Evolutionary conservation across 2,888 invertebrate genomes (phyloP).

Genomic region (Oligia strigilis): DNA sequence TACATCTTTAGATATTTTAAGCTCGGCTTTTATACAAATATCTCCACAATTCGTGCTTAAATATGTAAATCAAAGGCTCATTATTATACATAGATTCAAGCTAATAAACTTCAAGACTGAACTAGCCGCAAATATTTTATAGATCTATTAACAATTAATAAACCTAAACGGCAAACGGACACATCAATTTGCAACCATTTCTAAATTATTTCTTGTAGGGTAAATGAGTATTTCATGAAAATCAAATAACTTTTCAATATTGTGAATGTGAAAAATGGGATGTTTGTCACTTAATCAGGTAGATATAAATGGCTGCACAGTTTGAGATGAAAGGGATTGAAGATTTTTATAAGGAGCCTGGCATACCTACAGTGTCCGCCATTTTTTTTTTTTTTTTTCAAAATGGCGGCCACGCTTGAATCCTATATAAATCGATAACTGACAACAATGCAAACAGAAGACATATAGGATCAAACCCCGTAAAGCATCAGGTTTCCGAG

Average conservation of each 20-base stretch:
- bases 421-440: too few relatives aligned
- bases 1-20: too few relatives aligned
- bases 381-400: too few relatives aligned
- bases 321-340: neutral
- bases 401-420: too few relatives aligned
- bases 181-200: slow-evolving; percentile 34
- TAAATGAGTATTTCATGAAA: slow-evolving; percentile 6
- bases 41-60: neutral
- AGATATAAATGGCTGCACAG: neutral
- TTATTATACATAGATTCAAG: slow-evolving; percentile 25
- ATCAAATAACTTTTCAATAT: slow-evolving; percentile 14
- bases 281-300: neutral
- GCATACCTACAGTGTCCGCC: too few relatives aligned
- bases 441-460: too few relatives aligned
- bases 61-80: slow-evolving; percentile 19
- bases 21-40: neutral
- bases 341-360: too few relatives aligned
- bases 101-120: slow-evolving; percentile 19
- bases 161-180: slow-evolving; percentile 30
- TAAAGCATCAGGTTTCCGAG: too few relatives aligned
- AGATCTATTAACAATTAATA: slow-evolving; percentile 41
- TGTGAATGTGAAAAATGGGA: neutral
- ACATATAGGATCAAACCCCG: too few relatives aligned
- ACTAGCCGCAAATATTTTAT: slow-evolving; percentile 19
- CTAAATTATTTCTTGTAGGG: slow-evolving; percentile 22